Evolutionary conservation across 1,140 invertebrate genomes (phyloP).

Genomic region (Andrena cerasifolii): DNA sequence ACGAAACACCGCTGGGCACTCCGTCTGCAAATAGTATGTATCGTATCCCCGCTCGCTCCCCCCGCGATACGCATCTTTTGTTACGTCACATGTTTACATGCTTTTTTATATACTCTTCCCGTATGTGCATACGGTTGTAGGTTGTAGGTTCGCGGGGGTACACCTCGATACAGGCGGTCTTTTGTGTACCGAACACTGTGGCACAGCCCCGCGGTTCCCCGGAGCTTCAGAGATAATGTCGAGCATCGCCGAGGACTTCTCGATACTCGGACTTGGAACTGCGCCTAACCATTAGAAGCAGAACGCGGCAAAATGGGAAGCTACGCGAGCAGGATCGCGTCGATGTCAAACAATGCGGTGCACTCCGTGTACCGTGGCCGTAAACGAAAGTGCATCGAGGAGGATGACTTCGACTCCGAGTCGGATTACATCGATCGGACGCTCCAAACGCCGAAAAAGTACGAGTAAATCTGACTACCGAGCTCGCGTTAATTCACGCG

Average conservation of each 20-base stretch:
- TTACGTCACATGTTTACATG: slow-evolving; percentile 49
- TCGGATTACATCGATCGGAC: slow-evolving; percentile 79
- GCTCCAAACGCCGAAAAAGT: slow-evolving; percentile 80
- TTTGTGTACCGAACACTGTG: background rate
- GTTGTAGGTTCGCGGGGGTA: background rate
- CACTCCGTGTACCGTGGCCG: slow-evolving; percentile 77
- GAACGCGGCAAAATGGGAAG: slow-evolving; percentile 72
- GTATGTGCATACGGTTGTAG: too few relatives aligned
- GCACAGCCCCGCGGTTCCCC: background rate
- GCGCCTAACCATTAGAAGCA: background rate
- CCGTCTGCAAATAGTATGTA: background rate
- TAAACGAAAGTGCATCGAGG: slow-evolving; percentile 80
- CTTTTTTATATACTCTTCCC: background rate
- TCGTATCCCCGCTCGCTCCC: background rate
- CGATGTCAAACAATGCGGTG: slow-evolving; percentile 77
- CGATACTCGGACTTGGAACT: slow-evolving; percentile 3
- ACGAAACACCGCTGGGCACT: slow-evolving; percentile 1
- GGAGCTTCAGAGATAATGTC: slow-evolving; percentile 27
- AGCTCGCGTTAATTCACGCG: too few relatives aligned
- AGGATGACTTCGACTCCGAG: slow-evolving; percentile 76
- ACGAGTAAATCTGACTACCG: slow-evolving; percentile 12
- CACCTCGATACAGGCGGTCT: background rate
- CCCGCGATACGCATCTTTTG: background rate
- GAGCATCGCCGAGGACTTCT: background rate
- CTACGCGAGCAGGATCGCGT: slow-evolving; percentile 76